Percentiles rank a stretch among this genome's conserved stretches.
Evolutionary conservation across 53 echinoderm and acorn worm genomes (phyloP).

Genomic region (Paracentrotus lividus): DNA sequence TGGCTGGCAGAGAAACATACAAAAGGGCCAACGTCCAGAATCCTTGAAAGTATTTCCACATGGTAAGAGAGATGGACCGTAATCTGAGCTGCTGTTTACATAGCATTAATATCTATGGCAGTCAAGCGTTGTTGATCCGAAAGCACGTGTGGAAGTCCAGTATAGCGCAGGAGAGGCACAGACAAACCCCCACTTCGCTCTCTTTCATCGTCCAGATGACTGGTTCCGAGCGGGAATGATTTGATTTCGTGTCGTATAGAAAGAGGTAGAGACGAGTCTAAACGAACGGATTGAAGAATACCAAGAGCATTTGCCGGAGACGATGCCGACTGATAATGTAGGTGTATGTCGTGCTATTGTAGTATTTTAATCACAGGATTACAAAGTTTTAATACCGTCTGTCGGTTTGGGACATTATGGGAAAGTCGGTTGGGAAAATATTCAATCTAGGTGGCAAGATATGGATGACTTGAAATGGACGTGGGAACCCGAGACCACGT

Average conservation of each 20-base stretch:
- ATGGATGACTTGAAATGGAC: background rate
- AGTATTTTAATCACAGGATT: constrained; percentile 16
- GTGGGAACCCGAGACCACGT: background rate
- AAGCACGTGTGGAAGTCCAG: constrained; percentile 34
- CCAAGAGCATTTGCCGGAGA: background rate
- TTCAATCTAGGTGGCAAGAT: background rate
- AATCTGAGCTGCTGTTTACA: constrained; percentile 52
- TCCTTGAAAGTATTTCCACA: constrained; percentile 7
- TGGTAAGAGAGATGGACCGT: background rate
- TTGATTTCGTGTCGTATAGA: constrained; percentile 31
- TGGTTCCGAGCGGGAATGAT: constrained; percentile 34
- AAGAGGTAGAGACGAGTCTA: background rate
- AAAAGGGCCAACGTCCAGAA: background rate
- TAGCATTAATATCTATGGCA: constrained; percentile 51
- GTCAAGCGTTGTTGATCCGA: constrained; percentile 14
- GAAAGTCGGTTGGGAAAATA: constrained; percentile 4
- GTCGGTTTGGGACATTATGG: background rate
- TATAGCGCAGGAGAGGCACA: background rate
- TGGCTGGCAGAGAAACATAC: background rate
- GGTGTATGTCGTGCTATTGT: background rate
- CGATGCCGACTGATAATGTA: background rate
- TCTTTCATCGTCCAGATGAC: constrained; percentile 37
- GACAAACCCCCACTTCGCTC: constrained; percentile 16
- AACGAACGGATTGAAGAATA: background rate
- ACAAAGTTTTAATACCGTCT: background rate